These are phyloP conservation scores for Orthosia gracilis DNA, from an alignment of 2,888 invertebrate genomes.

Conservation along the genomic window DNA sequence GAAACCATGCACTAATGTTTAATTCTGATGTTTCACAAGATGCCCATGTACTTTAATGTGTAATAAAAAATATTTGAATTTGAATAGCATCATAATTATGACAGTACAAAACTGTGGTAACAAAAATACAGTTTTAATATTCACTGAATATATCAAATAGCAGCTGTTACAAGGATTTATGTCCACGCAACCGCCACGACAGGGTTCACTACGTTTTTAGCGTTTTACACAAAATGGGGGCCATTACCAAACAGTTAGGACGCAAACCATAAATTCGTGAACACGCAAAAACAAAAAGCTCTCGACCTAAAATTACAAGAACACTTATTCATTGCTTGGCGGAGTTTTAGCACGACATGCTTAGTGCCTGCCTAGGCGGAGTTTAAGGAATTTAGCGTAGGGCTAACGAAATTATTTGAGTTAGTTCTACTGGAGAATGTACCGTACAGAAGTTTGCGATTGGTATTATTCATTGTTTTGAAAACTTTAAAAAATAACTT, in stretches of 20 bases:
- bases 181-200: conserved; percentile 28
- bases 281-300: conserved; percentile 60
- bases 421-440: conserved; percentile 16
- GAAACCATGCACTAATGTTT: too few species aligned
- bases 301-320: conserved; percentile 61
- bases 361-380: conserved; percentile 39
- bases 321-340: conserved; percentile 64
- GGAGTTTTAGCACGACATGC: conserved; percentile 51
- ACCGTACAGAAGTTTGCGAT: neutral
- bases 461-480: neutral
- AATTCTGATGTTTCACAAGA: too few species aligned
- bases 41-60: too few species aligned
- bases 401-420: conserved; percentile 34
- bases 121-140: conserved; percentile 26
- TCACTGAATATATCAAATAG: conserved; percentile 31
- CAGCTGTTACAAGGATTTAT: conserved; percentile 54
- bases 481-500: neutral
- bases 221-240: conserved; percentile 50
- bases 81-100: too few species aligned
- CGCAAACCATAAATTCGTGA: conserved; percentile 56
- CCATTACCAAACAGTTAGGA: conserved; percentile 51
- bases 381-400: conserved; percentile 39
- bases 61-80: too few species aligned
- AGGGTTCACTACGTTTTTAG: conserved; percentile 30
- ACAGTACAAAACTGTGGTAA: conserved; percentile 6